Percentiles rank a stretch among this genome's conserved stretches.
These are phyloP conservation scores for Hipparchia semele DNA, from an alignment of 2,888 invertebrate species.

Conservation along the genomic window DNA sequence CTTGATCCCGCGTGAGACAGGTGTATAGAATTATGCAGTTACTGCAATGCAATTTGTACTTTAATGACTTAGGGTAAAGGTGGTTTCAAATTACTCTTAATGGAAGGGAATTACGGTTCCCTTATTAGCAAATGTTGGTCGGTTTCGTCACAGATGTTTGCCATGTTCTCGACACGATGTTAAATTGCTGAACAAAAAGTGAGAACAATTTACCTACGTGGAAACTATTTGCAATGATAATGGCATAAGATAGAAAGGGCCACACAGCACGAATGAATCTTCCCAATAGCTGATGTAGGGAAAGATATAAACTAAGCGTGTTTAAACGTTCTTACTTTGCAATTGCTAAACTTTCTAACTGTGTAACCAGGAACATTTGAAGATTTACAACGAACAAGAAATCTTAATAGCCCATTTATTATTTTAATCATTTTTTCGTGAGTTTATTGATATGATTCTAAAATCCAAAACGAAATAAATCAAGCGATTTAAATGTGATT, in stretches of 20 bases:
- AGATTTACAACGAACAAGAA: neutral
- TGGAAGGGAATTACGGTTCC: conserved; percentile 56
- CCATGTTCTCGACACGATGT: conserved; percentile 39
- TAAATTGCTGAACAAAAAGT: conserved; percentile 50
- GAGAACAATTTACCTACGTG: conserved; percentile 44
- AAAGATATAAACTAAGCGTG: conserved; percentile 28
- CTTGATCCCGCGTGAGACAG: conserved; percentile 71
- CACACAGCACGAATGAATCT: conserved; percentile 56
- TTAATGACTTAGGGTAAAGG: conserved; percentile 52
- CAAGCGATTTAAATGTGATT: neutral
- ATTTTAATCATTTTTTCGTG: neutral
- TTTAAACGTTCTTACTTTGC: conserved; percentile 20
- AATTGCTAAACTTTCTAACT: conserved; percentile 10
- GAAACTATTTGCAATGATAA: conserved; percentile 47
- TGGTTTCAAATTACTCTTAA: conserved; percentile 47
- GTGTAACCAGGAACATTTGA: neutral
- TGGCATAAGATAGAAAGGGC: conserved; percentile 50
- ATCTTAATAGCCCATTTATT: neutral
- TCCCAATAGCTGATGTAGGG: conserved; percentile 36
- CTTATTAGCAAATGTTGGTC: conserved; percentile 58
- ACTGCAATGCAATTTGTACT: conserved; percentile 49
- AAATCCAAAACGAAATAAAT: neutral
- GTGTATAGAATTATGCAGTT: conserved; percentile 58
- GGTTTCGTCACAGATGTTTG: conserved; percentile 62
- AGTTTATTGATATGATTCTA: neutral